A percentile compares a stretch with the other conserved stretches of the same genome.
These are phyloP conservation scores for Podarcis cretensis DNA, from an alignment of 2,113 vertebrate species.

Conservation along the genomic window DNA sequence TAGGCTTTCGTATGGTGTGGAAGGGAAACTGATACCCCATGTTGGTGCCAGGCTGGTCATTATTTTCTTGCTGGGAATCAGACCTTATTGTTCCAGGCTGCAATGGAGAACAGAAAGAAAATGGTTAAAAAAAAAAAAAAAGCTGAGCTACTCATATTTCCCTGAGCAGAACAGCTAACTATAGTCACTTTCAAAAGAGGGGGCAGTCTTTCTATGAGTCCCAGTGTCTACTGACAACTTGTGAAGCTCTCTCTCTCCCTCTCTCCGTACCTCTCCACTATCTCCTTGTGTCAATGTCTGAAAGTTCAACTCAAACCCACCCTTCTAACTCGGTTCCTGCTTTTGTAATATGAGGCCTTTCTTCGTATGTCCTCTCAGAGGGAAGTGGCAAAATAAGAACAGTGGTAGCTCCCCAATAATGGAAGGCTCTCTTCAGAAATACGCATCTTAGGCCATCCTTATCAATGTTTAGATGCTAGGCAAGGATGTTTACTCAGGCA, in stretches of 20 bases:
- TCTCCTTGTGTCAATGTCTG: background rate
- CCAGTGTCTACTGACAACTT: background rate
- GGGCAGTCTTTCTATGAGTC: background rate
- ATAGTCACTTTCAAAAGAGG: background rate
- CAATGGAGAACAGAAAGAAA: slow-evolving; percentile 26
- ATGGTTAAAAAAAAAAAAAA: slow-evolving; percentile 7
- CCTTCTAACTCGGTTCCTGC: background rate
- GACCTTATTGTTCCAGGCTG: slow-evolving; percentile 78
- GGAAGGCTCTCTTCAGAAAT: no score
- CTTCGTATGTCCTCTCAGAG: no score
- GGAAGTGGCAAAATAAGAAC: no score
- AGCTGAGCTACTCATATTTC: background rate
- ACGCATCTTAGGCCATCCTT: no score
- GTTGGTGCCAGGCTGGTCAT: slow-evolving; percentile 63
- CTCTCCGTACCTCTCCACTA: background rate
- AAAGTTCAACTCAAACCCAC: background rate
- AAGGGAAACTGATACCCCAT: slow-evolving; percentile 78
- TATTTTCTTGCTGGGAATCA: slow-evolving; percentile 75
- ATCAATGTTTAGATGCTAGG: no score
- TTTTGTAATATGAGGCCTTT: background rate
- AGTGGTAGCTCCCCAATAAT: background rate
- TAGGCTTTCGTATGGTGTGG: slow-evolving; percentile 82
- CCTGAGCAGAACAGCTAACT: background rate
- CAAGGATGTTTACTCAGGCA: no score
- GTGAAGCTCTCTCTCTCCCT: background rate